phyloP scores from a whole-genome alignment of 2,888 invertebrate genomes.

The Toxonevra muliebris region DNA sequence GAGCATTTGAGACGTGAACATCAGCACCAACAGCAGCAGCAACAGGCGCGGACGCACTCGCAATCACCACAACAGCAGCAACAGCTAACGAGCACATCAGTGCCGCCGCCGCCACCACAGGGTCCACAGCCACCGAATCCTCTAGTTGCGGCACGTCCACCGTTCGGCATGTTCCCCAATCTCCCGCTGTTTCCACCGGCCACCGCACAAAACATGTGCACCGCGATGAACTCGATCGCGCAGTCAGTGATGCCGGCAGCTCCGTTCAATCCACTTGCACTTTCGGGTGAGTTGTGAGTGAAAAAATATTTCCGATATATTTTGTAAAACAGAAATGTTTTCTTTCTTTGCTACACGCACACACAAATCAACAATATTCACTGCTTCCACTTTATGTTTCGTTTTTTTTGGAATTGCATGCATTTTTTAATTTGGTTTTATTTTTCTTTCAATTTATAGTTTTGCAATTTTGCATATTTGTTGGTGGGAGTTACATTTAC shows the following conservation, averaged over 20 bases:
- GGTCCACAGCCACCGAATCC: constrained; percentile 53
- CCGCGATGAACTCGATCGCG: constrained; percentile 82
- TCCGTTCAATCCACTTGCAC: constrained; percentile 87
- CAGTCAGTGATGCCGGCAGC: constrained; percentile 84
- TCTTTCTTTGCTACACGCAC: neutral
- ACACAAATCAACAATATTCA: constrained; percentile 30
- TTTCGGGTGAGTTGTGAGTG: constrained; percentile 69
- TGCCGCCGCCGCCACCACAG: constrained; percentile 34
- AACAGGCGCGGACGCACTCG: constrained; percentile 64
- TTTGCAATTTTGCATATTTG: no score
- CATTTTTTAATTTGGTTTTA: neutral
- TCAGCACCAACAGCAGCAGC: constrained; percentile 47
- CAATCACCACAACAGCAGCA: constrained; percentile 46
- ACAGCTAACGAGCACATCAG: constrained; percentile 39
- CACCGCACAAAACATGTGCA: constrained; percentile 77
- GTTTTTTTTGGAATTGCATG: neutral
- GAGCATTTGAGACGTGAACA: constrained; percentile 58
- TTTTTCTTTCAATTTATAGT: neutral
- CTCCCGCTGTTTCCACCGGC: constrained; percentile 65
- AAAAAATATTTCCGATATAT: constrained; percentile 33
- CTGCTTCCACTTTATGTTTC: constrained; percentile 21
- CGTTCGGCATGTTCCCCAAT: constrained; percentile 64
- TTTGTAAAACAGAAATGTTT: constrained; percentile 4
- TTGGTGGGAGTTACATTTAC: no score
- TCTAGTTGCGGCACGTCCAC: constrained; percentile 58